Conservation (phyloP, 2,113 vertebrate genomes). For the Sinosuthora webbiana region DNA sequence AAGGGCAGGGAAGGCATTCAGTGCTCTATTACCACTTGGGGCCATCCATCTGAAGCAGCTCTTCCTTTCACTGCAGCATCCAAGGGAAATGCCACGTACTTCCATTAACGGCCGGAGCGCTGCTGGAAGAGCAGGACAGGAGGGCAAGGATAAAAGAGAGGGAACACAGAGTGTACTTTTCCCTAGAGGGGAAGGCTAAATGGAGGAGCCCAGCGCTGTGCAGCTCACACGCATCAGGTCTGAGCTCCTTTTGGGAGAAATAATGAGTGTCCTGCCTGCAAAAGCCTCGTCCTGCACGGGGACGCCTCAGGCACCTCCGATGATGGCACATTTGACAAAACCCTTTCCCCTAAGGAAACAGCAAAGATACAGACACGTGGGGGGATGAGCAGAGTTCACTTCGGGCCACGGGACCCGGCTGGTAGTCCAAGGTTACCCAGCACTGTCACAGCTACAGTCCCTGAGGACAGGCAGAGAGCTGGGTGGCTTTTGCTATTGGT, state of each 20-base stretch:
- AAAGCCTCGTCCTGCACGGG: neutral
- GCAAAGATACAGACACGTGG: neutral
- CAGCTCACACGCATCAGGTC: neutral
- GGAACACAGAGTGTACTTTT: neutral
- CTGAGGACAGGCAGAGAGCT: neutral
- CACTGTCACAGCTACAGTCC: neutral
- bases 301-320: neutral
- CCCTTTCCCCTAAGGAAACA: neutral
- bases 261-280: neutral
- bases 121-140: neutral
- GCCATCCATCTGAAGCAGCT: neutral
- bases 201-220: neutral
- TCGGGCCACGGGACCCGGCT: accelerated
- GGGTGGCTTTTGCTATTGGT: neutral
- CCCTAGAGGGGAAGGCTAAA: conserved; percentile 49
- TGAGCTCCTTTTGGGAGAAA: neutral
- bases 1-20: neutral
- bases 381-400: neutral
- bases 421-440: neutral
- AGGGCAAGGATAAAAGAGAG: neutral
- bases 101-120: neutral
- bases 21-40: neutral
- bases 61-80: neutral
- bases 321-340: neutral
- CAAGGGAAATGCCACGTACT: neutral